phyloP scores from a whole-genome alignment of 2,113 vertebrate species.

The Aphyosemion australe region DNA sequence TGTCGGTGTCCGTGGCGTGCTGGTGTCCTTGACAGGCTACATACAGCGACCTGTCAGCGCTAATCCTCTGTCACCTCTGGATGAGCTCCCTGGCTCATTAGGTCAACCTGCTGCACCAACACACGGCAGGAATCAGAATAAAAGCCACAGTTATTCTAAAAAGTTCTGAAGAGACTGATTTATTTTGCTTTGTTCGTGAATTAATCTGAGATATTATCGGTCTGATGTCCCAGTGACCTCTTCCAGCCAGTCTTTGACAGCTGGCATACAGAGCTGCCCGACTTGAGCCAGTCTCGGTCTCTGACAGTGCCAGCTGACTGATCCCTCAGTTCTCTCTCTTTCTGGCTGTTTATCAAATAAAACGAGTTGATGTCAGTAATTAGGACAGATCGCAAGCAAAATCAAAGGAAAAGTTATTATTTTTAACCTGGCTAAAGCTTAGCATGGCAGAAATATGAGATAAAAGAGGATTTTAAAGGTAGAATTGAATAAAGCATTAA shows the following conservation, averaged over 20 bases:
- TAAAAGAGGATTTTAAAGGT: slow-evolving; percentile 13
- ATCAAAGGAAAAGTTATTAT: slow-evolving; percentile 15
- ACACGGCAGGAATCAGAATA: not conserved
- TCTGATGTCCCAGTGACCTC: slow-evolving; percentile 43
- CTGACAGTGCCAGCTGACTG: slow-evolving; percentile 41
- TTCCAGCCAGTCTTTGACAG: slow-evolving; percentile 44
- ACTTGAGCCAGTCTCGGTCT: slow-evolving; percentile 41
- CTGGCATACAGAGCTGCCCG: slow-evolving; percentile 57
- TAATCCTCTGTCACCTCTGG: slow-evolving; percentile 38
- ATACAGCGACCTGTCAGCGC: slow-evolving; percentile 8
- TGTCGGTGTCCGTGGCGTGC: slow-evolving; percentile 11
- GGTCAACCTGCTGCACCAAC: slow-evolving; percentile 6
- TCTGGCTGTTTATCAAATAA: slow-evolving; percentile 53
- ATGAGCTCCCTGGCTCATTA: slow-evolving; percentile 3
- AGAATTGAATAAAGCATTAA: not conserved
- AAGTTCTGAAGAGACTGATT: not conserved
- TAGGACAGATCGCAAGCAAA: slow-evolving; percentile 44
- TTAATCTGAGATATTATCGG: slow-evolving; percentile 4
- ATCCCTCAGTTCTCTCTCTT: slow-evolving; percentile 55
- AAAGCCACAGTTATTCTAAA: not conserved
- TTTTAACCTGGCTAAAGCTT: slow-evolving; percentile 25
- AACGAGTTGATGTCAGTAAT: slow-evolving; percentile 59
- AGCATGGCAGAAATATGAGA: slow-evolving; percentile 10
- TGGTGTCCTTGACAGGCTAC: slow-evolving; percentile 28
- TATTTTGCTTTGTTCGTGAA: too few species aligned